These are phyloP conservation scores for Drosophila paulistorum DNA, from an alignment of 1,140 invertebrate species.

Conservation along the genomic window DNA sequence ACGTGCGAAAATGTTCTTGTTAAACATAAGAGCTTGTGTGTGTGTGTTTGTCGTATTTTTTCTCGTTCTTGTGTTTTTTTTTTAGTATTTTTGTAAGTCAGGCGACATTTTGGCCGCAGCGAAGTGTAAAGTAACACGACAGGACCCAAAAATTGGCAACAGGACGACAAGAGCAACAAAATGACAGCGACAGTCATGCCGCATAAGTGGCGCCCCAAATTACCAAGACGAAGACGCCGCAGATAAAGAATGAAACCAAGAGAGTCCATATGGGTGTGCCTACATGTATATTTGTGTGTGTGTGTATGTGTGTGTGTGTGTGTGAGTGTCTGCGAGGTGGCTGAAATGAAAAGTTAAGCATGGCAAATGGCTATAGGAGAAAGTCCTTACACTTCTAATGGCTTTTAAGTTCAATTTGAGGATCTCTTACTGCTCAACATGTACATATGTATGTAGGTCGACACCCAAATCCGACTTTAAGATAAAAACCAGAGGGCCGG, in stretches of 20 bases:
- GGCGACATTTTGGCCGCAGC: conserved; percentile 68
- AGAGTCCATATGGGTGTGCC: conserved; percentile 42
- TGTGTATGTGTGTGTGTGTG: conserved; percentile 4
- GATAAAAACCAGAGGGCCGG: too few species aligned
- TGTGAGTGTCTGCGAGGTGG: not conserved
- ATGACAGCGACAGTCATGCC: conserved; percentile 44
- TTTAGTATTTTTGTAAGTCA: conserved; percentile 35
- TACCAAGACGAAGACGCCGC: conserved; percentile 6
- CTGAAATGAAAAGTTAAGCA: conserved; percentile 8
- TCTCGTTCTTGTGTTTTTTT: not conserved
- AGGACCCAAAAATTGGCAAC: conserved; percentile 37
- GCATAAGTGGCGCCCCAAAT: conserved; percentile 22
- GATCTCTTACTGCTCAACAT: not conserved
- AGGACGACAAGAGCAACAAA: conserved; percentile 48
- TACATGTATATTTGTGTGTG: not conserved
- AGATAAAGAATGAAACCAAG: conserved; percentile 40
- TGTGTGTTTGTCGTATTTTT: not conserved
- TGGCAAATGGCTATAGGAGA: conserved; percentile 1
- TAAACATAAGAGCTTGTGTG: conserved; percentile 1
- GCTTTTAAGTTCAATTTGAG: conserved; percentile 1
- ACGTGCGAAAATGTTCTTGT: conserved; percentile 67
- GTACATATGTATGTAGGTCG: not conserved
- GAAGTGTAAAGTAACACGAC: conserved; percentile 66
- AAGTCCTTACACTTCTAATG: conserved; percentile 1
- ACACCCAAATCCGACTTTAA: not conserved